Conservation (phyloP, 2,888 invertebrate genomes). For the Malachius bipustulatus region DNA sequence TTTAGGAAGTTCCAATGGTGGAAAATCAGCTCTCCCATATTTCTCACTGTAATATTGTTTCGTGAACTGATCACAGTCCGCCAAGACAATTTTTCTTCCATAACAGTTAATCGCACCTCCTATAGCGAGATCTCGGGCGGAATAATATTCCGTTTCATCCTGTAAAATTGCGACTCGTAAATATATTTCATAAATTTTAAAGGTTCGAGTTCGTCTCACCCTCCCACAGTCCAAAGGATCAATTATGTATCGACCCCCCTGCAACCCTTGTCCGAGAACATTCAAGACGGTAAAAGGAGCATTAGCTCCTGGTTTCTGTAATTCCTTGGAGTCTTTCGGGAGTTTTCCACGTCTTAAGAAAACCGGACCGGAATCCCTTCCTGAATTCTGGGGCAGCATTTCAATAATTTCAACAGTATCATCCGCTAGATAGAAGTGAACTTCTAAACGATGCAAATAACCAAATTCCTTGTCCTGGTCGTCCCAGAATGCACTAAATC, state of each 20-base stretch:
- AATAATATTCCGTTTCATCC: slow-evolving; percentile 43
- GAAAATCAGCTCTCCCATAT: slow-evolving; percentile 48
- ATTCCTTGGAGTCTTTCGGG: slow-evolving; percentile 51
- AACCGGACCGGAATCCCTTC: slow-evolving; percentile 56
- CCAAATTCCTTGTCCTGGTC: slow-evolving; percentile 69
- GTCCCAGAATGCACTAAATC: slow-evolving; percentile 86
- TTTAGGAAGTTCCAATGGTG: slow-evolving; percentile 43
- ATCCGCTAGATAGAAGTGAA: slow-evolving; percentile 77
- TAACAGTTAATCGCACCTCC: slow-evolving; percentile 72
- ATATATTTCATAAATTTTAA: too few species aligned
- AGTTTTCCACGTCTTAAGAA: slow-evolving; percentile 65
- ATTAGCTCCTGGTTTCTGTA: slow-evolving; percentile 39
- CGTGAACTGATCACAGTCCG: slow-evolving; percentile 77
- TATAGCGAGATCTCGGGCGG: slow-evolving; percentile 67
- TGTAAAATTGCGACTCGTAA: too few species aligned
- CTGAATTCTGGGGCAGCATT: slow-evolving; percentile 52
- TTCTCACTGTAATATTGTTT: slow-evolving; percentile 62
- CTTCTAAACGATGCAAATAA: slow-evolving; percentile 60
- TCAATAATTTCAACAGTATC: slow-evolving; percentile 85
- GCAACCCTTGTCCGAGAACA: slow-evolving; percentile 45
- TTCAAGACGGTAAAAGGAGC: slow-evolving; percentile 46
- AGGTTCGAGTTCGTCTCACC: too few species aligned
- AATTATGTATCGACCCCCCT: slow-evolving; percentile 41
- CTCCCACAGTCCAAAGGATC: slow-evolving; percentile 47
- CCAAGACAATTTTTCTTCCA: slow-evolving; percentile 67